Conservation (phyloP, 1,140 invertebrate genomes). For the Drosophila ficusphila region DNA sequence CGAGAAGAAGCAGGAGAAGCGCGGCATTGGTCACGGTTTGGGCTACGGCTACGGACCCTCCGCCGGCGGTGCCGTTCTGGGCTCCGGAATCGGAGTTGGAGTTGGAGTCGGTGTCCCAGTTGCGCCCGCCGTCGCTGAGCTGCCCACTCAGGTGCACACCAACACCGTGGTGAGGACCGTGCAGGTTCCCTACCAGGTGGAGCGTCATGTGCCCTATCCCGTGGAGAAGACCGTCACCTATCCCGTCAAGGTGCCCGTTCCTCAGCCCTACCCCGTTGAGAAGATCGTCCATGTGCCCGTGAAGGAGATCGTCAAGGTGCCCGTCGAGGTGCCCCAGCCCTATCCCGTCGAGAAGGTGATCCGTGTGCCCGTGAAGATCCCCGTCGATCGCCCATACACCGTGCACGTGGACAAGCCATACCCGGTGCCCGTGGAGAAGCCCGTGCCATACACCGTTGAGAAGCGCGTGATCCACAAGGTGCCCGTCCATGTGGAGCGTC, state of each 20-base stretch:
- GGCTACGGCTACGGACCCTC: conserved; percentile 85
- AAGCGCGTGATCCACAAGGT: conserved; percentile 85
- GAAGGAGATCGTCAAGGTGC: conserved; percentile 88
- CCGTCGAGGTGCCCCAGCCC: conserved; percentile 88
- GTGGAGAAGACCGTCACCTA: conserved; percentile 88
- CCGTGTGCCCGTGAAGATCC: conserved; percentile 85
- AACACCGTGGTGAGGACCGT: conserved; percentile 84
- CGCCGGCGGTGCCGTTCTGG: conserved; percentile 57
- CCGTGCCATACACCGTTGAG: conserved; percentile 87
- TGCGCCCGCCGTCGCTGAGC: conserved; percentile 37
- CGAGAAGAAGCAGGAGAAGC: conserved; percentile 90
- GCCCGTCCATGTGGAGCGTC: conserved; percentile 85
- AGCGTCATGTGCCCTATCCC: conserved; percentile 87
- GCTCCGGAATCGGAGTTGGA: conserved; percentile 54
- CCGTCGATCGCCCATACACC: conserved; percentile 86
- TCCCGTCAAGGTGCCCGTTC: conserved; percentile 87
- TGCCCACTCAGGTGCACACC: conserved; percentile 83
- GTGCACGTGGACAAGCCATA: conserved; percentile 86
- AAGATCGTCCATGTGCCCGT: conserved; percentile 86
- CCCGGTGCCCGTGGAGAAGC: conserved; percentile 87
- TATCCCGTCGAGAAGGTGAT: conserved; percentile 87
- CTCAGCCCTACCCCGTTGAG: conserved; percentile 87
- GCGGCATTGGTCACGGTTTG: conserved; percentile 87
- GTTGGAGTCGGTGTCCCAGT: conserved; percentile 39
- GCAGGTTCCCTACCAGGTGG: conserved; percentile 88